phyloP scores from a whole-genome alignment of 2,113 vertebrate species.

The Hippoglossus stenolepis region DNA sequence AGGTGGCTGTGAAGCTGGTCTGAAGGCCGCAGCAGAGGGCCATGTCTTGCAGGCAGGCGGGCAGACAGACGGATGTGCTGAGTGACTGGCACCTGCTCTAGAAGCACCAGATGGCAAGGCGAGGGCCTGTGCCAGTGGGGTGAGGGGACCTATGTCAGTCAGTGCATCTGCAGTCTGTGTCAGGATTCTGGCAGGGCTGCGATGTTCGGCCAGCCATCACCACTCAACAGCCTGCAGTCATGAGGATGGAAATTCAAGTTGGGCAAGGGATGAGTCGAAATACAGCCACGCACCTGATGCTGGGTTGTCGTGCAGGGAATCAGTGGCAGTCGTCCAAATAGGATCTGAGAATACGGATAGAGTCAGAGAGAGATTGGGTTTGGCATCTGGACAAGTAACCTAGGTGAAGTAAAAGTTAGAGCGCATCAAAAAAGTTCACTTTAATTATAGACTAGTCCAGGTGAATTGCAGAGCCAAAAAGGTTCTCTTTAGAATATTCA shows the following conservation, averaged over 20 bases:
- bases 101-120: slow-evolving; percentile 79
- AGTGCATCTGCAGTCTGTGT: slow-evolving; percentile 74
- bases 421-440: slow-evolving; percentile 71
- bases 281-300: slow-evolving; percentile 74
- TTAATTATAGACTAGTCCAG: slow-evolving; percentile 49
- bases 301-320: slow-evolving; percentile 51
- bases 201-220: slow-evolving; percentile 56
- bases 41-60: slow-evolving; percentile 37
- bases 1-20: slow-evolving; percentile 36
- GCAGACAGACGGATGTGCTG: slow-evolving; percentile 41
- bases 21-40: slow-evolving; percentile 46
- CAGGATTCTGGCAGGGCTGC: slow-evolving; percentile 63
- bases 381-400: slow-evolving; percentile 61
- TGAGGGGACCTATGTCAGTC: slow-evolving; percentile 73
- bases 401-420: slow-evolving; percentile 62
- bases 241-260: slow-evolving; percentile 61
- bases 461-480: slow-evolving; percentile 33
- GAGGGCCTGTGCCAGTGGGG: slow-evolving; percentile 63
- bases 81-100: slow-evolving; percentile 78
- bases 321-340: slow-evolving; percentile 70
- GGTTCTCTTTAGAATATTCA: slow-evolving; percentile 43
- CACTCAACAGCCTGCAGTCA: slow-evolving; percentile 58
- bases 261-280: slow-evolving; percentile 76
- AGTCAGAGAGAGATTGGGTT: slow-evolving; percentile 35
- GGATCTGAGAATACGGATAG: slow-evolving; percentile 59